Base-by-base conservation (phyloP, 2,797 vertebrate genomes). In the Sylvia borin region DNA sequence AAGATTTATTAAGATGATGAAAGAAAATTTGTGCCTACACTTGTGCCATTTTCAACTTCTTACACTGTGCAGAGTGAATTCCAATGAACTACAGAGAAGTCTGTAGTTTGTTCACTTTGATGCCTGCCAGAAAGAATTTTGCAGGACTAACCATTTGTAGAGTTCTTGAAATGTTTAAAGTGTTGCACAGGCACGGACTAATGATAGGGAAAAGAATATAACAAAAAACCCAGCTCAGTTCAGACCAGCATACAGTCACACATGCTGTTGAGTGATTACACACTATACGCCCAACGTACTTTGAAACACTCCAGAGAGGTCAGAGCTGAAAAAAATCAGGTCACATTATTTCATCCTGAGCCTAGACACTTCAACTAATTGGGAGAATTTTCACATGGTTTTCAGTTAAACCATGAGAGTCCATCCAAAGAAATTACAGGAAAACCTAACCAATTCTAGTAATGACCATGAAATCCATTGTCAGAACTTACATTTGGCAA, bases 371-470 rank as follows among this genome's bases (percentile, higher is more conserved):
- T 93, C 75, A 93, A 10, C 27, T 95, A 93, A 95, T 91, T 93
- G 79, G 61, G 25, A 87, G 57, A 85, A 93, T 91, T 93, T 92
- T 92, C 92, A 81, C 65, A 81, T 83, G 66, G 42, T 76, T 95
- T 90, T 74, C 73, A 94, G 88, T 40, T 71, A 80, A 93, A 87
- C 67, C 67, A 68, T 67, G 57, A 92, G 94, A 93, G 66, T 67
- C 38, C 72, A 72, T 88, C 95, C 75, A 84, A 85, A 91, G 34
- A 93, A 97, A 93, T 92, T 91, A 92, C 79, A 93, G 88, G 92
- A 84, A 95, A 95, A 83, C 86, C 72, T 88, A 64, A 94, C 81
- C 66, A 83, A 88, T 96, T 94, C 92, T 74, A 70, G n/a, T 92
- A 94, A 93, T 47, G 47, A 81, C 51, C 71, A 58, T 9, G 12